Conservation (phyloP, 1,140 invertebrate species). For the Cyclina sinensis region DNA sequence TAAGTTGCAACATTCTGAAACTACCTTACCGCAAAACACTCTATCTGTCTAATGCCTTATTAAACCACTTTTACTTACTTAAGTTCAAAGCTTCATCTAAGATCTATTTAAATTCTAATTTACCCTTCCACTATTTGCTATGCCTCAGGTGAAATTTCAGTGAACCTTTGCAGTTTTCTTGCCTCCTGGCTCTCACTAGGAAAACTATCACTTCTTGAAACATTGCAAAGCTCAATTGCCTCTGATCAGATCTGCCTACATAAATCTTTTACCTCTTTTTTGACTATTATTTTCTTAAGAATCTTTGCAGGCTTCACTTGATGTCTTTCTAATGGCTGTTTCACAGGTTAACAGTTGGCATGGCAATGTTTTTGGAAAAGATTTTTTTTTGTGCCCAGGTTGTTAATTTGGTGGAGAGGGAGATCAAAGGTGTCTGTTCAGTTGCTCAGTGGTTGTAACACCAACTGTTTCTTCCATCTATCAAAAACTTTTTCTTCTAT, state of each 20-base stretch:
- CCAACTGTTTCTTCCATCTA: slow-evolving; percentile 16
- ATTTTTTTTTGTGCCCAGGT: not conserved
- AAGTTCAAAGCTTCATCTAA: slow-evolving; percentile 22
- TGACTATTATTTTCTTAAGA: not conserved
- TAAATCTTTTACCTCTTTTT: slow-evolving; percentile 10
- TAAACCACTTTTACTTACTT: not conserved
- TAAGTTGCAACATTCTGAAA: too few species aligned
- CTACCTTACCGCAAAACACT: too few species aligned
- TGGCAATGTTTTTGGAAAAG: slow-evolving; percentile 30
- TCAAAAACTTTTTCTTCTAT: not conserved
- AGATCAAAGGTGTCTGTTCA: slow-evolving; percentile 19
- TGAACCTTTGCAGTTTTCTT: slow-evolving; percentile 2
- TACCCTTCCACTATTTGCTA: not conserved
- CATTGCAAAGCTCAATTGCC: not conserved
- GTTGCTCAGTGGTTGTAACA: slow-evolving; percentile 14
- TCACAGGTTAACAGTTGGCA: slow-evolving; percentile 42
- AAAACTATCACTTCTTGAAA: slow-evolving; percentile 1
- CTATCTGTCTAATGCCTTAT: not conserved
- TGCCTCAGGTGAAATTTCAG: slow-evolving; percentile 10
- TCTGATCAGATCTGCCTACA: not conserved
- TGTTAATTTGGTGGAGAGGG: not conserved
- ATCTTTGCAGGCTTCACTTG: not conserved
- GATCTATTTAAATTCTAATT: not conserved
- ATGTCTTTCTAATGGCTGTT: slow-evolving; percentile 44
- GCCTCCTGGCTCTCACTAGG: not conserved